Conservation (phyloP, 2,888 invertebrate species). For the Eupelmus urozonus region DNA sequence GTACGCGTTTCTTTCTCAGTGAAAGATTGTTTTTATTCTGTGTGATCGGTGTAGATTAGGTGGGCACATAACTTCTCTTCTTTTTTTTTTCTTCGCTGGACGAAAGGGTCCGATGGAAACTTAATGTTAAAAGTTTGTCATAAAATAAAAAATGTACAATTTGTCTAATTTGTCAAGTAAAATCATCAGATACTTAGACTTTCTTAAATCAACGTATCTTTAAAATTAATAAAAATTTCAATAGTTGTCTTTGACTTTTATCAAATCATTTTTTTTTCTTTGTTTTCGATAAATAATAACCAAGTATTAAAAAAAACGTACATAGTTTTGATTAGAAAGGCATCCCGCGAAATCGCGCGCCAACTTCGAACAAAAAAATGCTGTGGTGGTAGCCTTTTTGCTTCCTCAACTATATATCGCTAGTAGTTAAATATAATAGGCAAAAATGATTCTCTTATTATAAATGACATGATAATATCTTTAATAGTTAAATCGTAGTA, state of each 20-base stretch:
- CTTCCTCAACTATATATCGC: slow-evolving; percentile 48
- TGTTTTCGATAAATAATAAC: no score
- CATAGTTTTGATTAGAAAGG: slow-evolving; percentile 52
- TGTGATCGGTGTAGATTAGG: slow-evolving; percentile 46
- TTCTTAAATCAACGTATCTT: neutral
- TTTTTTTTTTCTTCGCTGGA: slow-evolving; percentile 8
- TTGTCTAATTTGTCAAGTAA: slow-evolving; percentile 1
- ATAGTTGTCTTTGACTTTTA: slow-evolving; percentile 29
- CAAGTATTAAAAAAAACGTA: slow-evolving; percentile 39
- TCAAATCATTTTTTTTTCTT: slow-evolving; percentile 28
- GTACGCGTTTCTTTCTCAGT: neutral
- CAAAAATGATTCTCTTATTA: slow-evolving; percentile 65
- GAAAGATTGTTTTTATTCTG: slow-evolving; percentile 8
- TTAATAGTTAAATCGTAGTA: slow-evolving; percentile 65
- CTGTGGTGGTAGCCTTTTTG: slow-evolving; percentile 55
- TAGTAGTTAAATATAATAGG: slow-evolving; percentile 58
- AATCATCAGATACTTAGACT: slow-evolving; percentile 4
- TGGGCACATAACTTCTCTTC: slow-evolving; percentile 41
- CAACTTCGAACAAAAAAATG: slow-evolving; percentile 63
- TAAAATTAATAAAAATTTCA: slow-evolving; percentile 40
- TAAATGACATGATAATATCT: slow-evolving; percentile 68
- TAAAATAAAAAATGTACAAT: slow-evolving; percentile 40
- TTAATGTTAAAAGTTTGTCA: slow-evolving; percentile 30
- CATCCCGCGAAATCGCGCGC: slow-evolving; percentile 40
- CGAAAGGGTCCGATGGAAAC: slow-evolving; percentile 35